Evolutionary conservation across 2,888 invertebrate genomes (phyloP), one percentile per base, ranked within the genome.

Genomic region (Pandemis corylana): DNA sequence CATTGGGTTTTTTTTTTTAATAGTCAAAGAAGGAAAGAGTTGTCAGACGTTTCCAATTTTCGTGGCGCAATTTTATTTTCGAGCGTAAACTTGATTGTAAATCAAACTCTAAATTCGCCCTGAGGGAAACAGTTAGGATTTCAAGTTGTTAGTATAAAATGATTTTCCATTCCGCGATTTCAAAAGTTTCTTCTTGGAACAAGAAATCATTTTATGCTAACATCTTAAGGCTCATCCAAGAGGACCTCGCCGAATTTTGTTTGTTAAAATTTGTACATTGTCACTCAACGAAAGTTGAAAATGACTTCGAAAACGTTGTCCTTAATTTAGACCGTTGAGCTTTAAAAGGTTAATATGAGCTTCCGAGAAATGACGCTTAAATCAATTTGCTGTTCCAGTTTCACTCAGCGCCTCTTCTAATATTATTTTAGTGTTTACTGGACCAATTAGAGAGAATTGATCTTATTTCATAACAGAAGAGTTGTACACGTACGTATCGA

Each of bases 131-230:
- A 20, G 15, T 56, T 7, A 56, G 20, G 15, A 20, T 56, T 56
- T 56, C 15, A 56, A 56, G 9, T 56, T 20, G 56, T 20, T 20
- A 56, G 53, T 64, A 66, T 44, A 61, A 70, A 56, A 68, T 68
- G 63, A 70, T 73, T 72, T 67, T 67, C 66, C 36, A 28, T 67
- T 28, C 63, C n/a, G n/a, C 36, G 66, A 56, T 67, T 67, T 67
- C 36, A 67, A 46, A 46, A 49, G n/a, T 49, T 49, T 49, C 51
- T 6, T 67, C 51, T 67, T 67, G 49, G 66, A 49, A 49, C 46
- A 49, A 36, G 49, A 41, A 67, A 67, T 20, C 66, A 13, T 67
- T 67, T 67, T 67, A 63, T 67, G 51, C 56, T 56, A 9, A 56
- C 56, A 56, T 56, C 56, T 15, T 9, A 20, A 56, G 20, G 15